phyloP scores from a whole-genome alignment of 2,797 vertebrate species.

The Austrolebias charrua region DNA sequence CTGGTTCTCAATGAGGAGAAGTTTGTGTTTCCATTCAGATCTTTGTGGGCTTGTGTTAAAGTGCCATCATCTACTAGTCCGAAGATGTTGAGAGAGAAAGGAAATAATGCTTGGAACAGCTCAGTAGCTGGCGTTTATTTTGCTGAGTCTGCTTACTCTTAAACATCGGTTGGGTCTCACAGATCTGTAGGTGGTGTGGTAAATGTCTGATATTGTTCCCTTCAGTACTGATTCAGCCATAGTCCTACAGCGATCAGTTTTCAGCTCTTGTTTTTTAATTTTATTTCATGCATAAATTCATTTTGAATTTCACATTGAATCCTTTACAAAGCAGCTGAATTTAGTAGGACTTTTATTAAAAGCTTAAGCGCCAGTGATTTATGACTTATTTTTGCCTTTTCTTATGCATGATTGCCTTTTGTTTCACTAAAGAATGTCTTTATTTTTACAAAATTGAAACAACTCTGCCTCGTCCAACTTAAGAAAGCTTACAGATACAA shows the following conservation, averaged over 20 bases:
- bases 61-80: slow-evolving; percentile 52
- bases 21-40: slow-evolving; percentile 32
- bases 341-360: slow-evolving; percentile 38
- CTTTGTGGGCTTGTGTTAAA: slow-evolving; percentile 27
- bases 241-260: slow-evolving; percentile 21
- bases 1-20: slow-evolving; percentile 7
- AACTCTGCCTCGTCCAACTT: slow-evolving; percentile 17
- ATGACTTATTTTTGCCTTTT: slow-evolving; percentile 20
- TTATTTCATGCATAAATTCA: background rate
- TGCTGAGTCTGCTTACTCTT: slow-evolving; percentile 27
- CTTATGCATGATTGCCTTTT: slow-evolving; percentile 53
- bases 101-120: slow-evolving; percentile 8
- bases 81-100: slow-evolving; percentile 21
- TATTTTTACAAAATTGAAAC: background rate
- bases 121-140: slow-evolving; percentile 7
- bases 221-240: slow-evolving; percentile 16
- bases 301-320: slow-evolving; percentile 11
- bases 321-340: background rate
- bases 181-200: slow-evolving; percentile 11
- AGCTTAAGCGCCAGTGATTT: slow-evolving; percentile 17
- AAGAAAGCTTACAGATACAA: background rate
- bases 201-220: slow-evolving; percentile 16
- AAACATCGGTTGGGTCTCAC: slow-evolving; percentile 21
- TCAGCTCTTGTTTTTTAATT: background rate
- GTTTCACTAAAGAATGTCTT: slow-evolving; percentile 67